These are phyloP conservation scores for Colletes gigas DNA, from an alignment of 1,140 invertebrate genomes.

Conservation along the genomic window DNA sequence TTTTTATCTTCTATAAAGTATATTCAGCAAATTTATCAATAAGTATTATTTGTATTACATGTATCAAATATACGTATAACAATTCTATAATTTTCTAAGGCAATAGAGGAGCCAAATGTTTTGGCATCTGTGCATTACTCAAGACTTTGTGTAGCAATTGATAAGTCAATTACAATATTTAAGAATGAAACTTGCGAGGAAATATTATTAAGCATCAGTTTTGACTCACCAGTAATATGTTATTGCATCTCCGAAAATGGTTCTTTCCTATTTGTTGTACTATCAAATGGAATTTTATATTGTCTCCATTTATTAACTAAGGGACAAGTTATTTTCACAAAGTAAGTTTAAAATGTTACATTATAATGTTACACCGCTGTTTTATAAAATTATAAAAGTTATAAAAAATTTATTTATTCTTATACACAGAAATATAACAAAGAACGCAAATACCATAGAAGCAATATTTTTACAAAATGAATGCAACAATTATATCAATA, in stretches of 20 bases:
- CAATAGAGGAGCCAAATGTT: slow-evolving; percentile 59
- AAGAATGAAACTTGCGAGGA: slow-evolving; percentile 68
- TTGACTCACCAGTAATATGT: slow-evolving; percentile 64
- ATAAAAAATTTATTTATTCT: neutral
- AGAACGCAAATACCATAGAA: slow-evolving; percentile 35
- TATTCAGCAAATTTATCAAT: no score
- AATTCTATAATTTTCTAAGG: slow-evolving; percentile 39
- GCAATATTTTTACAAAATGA: slow-evolving; percentile 61
- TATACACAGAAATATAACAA: slow-evolving; percentile 51
- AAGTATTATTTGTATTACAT: no score
- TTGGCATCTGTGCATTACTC: slow-evolving; percentile 66
- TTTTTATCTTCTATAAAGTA: no score
- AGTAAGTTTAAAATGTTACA: slow-evolving; percentile 33
- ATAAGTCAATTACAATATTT: slow-evolving; percentile 75
- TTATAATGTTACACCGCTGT: slow-evolving; percentile 21
- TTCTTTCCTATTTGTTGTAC: slow-evolving; percentile 65
- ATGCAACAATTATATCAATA: slow-evolving; percentile 20
- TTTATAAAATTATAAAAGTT: neutral
- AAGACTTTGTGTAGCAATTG: slow-evolving; percentile 69
- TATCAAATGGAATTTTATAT: slow-evolving; percentile 62
- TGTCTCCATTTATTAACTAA: slow-evolving; percentile 66
- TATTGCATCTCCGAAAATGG: slow-evolving; percentile 69
- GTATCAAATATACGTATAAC: neutral
- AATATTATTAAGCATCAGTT: slow-evolving; percentile 65
- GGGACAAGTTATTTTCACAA: slow-evolving; percentile 65